phyloP scores from a whole-genome alignment of 2,888 invertebrate species.

The Lissocephala sabroskyi region DNA sequence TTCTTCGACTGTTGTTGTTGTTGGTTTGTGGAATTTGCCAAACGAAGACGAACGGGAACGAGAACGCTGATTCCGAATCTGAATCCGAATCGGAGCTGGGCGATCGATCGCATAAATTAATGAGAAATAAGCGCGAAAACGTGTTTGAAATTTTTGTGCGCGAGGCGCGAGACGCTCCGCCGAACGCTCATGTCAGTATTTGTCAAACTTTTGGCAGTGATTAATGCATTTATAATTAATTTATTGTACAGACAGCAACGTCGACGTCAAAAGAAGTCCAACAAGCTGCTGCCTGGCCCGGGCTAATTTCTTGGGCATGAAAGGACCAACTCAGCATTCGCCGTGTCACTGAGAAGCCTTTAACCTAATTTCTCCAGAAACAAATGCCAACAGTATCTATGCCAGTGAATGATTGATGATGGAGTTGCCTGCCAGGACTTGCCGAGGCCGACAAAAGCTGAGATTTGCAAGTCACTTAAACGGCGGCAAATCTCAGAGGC shows the following conservation, averaged over 20 bases:
- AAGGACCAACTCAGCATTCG: too few species aligned
- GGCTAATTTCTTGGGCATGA: constrained; percentile 38
- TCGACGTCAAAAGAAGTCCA: background rate
- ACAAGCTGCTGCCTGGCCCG: background rate
- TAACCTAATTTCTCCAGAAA: constrained; percentile 60
- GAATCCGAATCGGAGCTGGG: background rate
- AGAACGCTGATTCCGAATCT: too few species aligned
- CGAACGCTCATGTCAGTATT: constrained; percentile 64
- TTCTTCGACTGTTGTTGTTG: too few species aligned
- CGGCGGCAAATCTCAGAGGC: constrained; percentile 41
- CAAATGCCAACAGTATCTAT: constrained; percentile 7
- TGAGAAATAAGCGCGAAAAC: constrained; percentile 64
- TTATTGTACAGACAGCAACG: constrained; percentile 41
- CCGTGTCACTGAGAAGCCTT: constrained; percentile 38
- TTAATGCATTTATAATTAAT: constrained; percentile 69
- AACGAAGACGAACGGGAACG: constrained; percentile 2
- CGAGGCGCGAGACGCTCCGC: constrained; percentile 14
- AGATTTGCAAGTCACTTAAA: constrained; percentile 54
- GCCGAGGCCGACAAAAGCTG: constrained; percentile 30
- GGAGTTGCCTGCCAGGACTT: constrained; percentile 6
- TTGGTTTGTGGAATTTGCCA: constrained; percentile 5
- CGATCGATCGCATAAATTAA: constrained; percentile 61
- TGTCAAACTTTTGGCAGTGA: constrained; percentile 68
- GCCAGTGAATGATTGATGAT: constrained; percentile 48
- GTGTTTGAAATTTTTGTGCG: constrained; percentile 59